These are phyloP conservation scores for Ceratotherium simum DNA, from an alignment of 2,113 vertebrate species.

Conservation along the genomic window DNA sequence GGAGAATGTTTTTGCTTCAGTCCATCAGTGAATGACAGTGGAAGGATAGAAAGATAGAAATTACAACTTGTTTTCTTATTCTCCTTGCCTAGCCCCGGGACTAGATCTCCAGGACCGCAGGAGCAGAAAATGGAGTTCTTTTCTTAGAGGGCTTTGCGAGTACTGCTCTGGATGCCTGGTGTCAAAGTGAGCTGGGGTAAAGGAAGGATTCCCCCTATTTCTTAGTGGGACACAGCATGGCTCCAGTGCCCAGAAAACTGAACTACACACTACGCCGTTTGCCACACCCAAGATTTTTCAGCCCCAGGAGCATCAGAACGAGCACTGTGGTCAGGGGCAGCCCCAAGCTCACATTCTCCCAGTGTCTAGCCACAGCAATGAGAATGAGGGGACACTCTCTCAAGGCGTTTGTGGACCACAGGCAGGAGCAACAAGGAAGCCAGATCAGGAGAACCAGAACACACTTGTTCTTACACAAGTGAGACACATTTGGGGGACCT, in stretches of 20 bases:
- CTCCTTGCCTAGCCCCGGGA: background rate
- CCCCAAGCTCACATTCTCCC: background rate
- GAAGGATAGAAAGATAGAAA: background rate
- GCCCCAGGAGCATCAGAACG: background rate
- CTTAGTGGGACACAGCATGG: background rate
- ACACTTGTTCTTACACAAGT: background rate
- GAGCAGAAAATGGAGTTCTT: background rate
- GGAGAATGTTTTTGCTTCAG: background rate
- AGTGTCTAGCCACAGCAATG: background rate
- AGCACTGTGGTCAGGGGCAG: background rate
- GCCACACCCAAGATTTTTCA: background rate
- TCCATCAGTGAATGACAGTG: background rate
- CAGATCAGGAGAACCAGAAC: background rate
- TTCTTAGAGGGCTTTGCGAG: background rate
- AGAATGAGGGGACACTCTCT: background rate
- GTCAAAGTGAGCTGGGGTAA: background rate
- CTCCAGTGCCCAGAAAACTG: background rate
- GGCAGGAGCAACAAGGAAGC: background rate
- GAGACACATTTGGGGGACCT: background rate
- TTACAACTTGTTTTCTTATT: background rate
- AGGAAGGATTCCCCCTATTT: background rate
- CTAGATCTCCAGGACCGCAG: background rate
- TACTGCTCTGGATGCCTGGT: background rate
- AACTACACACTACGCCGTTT: background rate
- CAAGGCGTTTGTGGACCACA: background rate